Evolutionary conservation across 1,140 invertebrate genomes (phyloP).

Genomic region (Dufourea novaeangliae): DNA sequence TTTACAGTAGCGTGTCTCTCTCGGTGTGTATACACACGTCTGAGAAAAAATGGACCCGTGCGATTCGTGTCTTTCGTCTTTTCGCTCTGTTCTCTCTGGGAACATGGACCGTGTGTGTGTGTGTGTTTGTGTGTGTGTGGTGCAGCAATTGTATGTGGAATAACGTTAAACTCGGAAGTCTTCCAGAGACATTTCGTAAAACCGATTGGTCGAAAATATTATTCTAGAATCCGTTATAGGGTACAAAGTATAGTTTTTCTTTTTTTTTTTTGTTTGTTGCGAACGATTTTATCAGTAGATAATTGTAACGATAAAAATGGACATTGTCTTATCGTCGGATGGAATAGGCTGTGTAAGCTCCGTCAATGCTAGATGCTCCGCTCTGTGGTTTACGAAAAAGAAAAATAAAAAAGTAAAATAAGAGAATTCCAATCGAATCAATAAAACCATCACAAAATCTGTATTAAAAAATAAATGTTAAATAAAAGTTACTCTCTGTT

Average conservation of each 20-base stretch:
- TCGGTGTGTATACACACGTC: neutral
- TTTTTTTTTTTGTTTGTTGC: no score
- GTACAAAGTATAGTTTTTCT: conserved; percentile 68
- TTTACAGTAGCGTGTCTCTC: conserved; percentile 2
- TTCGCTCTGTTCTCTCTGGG: conserved; percentile 21
- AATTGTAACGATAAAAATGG: conserved; percentile 69
- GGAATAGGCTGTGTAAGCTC: conserved; percentile 70
- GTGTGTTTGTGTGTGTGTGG: no score
- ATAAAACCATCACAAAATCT: neutral
- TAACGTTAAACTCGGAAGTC: conserved; percentile 65
- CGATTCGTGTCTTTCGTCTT: conserved; percentile 43
- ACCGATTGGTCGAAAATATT: conserved; percentile 69
- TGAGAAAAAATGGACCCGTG: conserved; percentile 55
- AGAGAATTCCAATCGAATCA: neutral
- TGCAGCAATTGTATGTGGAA: conserved; percentile 31
- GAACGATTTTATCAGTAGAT: conserved; percentile 67
- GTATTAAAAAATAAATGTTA: no score
- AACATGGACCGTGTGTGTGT: conserved; percentile 64
- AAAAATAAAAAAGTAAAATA: neutral
- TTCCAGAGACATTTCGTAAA: conserved; percentile 62
- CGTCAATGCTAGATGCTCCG: conserved; percentile 60
- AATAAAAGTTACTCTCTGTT: no score
- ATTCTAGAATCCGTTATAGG: conserved; percentile 66
- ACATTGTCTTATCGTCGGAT: conserved; percentile 69
- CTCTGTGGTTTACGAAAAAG: conserved; percentile 24